phyloP scores from a whole-genome alignment of 2,797 vertebrate genomes.

The Enteromius anoplus region DNA sequence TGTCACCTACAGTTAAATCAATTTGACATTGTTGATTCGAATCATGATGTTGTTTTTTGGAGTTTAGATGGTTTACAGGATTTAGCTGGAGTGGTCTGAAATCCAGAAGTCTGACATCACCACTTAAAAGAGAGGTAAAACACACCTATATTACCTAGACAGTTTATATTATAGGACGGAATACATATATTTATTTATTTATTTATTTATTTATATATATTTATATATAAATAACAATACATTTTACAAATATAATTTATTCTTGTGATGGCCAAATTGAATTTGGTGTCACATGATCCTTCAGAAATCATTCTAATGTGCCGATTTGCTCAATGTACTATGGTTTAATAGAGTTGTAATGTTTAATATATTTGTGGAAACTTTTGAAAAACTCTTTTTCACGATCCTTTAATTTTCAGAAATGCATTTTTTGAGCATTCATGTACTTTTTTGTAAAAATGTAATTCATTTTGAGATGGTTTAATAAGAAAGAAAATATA shows the following conservation, averaged over 20 bases:
- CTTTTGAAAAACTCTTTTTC: background rate
- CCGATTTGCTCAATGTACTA: background rate
- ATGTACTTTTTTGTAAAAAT: background rate
- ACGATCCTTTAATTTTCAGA: background rate
- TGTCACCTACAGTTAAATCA: background rate
- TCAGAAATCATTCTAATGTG: background rate
- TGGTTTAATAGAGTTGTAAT: background rate
- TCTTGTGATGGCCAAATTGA: background rate
- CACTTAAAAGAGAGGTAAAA: conserved; percentile 89
- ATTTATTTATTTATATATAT: too few relatives aligned
- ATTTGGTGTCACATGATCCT: background rate
- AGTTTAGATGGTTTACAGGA: conserved; percentile 88
- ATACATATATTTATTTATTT: too few relatives aligned
- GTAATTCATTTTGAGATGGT: too few relatives aligned
- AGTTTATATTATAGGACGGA: background rate
- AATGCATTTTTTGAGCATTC: background rate
- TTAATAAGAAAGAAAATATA: too few relatives aligned
- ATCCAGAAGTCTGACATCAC: conserved; percentile 81
- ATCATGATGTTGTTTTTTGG: conserved; percentile 36
- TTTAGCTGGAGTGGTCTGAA: conserved; percentile 94
- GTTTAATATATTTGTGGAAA: background rate
- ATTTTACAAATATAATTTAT: background rate
- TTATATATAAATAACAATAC: background rate
- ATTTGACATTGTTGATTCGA: background rate
- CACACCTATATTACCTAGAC: background rate